Percentiles rank a stretch among this genome's conserved stretches.
Evolutionary conservation across 2,113 vertebrate genomes (phyloP).

Genomic region (Camarhynchus parvulus): DNA sequence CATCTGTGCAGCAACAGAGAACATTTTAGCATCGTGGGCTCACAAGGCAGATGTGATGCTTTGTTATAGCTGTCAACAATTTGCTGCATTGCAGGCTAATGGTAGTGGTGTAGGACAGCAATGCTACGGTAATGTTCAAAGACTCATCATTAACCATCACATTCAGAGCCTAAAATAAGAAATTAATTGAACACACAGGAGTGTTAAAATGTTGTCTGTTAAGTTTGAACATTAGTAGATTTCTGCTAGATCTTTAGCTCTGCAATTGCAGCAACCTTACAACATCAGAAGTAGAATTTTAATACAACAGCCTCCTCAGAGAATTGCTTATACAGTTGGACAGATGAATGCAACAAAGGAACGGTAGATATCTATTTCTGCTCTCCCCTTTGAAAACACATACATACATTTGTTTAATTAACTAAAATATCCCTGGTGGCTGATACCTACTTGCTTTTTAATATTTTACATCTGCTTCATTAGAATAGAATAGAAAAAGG

Average conservation of each 20-base stretch:
- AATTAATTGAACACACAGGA: slow-evolving; percentile 29
- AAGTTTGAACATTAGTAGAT: slow-evolving; percentile 24
- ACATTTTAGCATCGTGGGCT: slow-evolving; percentile 27
- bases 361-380: background rate
- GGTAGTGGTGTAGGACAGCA: slow-evolving; percentile 24
- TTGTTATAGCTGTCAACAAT: slow-evolving; percentile 63
- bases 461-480: background rate
- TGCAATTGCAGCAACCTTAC: slow-evolving; percentile 8
- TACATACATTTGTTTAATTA: background rate
- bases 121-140: slow-evolving; percentile 20
- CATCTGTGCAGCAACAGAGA: background rate
- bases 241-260: background rate
- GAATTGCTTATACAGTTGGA: background rate
- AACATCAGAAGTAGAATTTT: slow-evolving; percentile 32
- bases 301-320: background rate
- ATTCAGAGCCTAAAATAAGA: background rate
- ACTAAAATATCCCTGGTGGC: background rate
- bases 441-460: background rate
- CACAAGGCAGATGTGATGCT: slow-evolving; percentile 18
- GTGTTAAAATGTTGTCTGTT: background rate
- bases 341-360: background rate
- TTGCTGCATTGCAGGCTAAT: slow-evolving; percentile 64
- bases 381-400: background rate
- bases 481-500: background rate
- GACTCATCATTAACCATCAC: slow-evolving; percentile 12